Evolutionary conservation across 2,113 vertebrate genomes (phyloP), one percentile per base, ranked within the genome.

Genomic region (Todiramphus saurophagus): DNA sequence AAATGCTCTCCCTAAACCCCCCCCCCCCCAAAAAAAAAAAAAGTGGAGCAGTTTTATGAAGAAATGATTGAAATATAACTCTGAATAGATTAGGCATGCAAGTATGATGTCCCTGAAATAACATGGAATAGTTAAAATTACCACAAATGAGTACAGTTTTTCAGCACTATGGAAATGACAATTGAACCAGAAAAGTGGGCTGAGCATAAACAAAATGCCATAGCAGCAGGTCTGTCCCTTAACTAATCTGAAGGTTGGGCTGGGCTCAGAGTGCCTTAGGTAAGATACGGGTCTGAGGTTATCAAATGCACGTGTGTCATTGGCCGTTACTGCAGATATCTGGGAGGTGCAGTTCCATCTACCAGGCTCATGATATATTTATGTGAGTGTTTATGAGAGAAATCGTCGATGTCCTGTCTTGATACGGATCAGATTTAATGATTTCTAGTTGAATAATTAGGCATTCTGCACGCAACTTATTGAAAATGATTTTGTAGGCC

Each of bases 401-500:
- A 84, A 63, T 46, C 14, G 16, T 20, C 50, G 77, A 59, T 6
- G 24, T 46, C 2, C 41, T 81, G 1, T 68, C 48, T 37, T 7
- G 75, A 30, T 89, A 23, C 1, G 7, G 41, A 60, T 76, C 43
- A 58, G 17, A 53, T 64, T 9, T 24, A 43, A 66, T 60, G 66
- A 68, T 85, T 94, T 89, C 69, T 55, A 43, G 48, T 33, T 62
- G 69, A 82, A 87, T 64, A 74, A 39, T 90, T 20, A 56, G 35
- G 13, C 51, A 13, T 92, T 82, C 58, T 78, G 39, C 76, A 59
- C 63, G 55, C 68, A 90, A 15, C 66, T 76, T 28, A 50, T 78
- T 72, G 76, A 39, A 86, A 87, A 77, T 37, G 1, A 60, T 87
- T 91, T 92, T 93, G 58, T 94, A 92, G 80, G 89, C 69, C 53